Evolutionary conservation across 2,888 invertebrate species (phyloP), one percentile per base, ranked within the genome.

Genomic region (Dicyrtomina minuta): DNA sequence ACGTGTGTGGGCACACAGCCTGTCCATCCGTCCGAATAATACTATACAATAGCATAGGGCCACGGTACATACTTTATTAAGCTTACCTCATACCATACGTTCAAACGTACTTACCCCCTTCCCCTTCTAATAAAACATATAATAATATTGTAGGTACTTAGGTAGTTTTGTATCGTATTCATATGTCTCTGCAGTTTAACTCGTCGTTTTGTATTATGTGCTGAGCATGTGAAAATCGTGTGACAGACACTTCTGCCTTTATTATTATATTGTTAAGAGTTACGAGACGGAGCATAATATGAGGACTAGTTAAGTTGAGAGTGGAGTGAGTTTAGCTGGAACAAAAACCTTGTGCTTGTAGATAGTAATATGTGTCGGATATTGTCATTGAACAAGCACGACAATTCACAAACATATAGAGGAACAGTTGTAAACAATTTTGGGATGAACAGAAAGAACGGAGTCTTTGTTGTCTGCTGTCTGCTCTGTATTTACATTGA

Each of bases 1-100:
- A 66, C 66, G 66, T 66, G 66, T 66, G 41, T 24, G 41, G 53
- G 56, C 66, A 56, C 56, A 62, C 26, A 22, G 61, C 59, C 41
- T 10, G 41, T 59, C 59, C 41, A 59, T 41, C 22, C n/a, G 10
- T 56, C 26, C 56, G 15, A 2, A n/a, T n/a, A n/a, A 5, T 44
- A 3, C 2, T 5, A n/a, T 44, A 44, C n/a, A 44, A 44, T 44
- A 44, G 2, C 2, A n/a, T 44, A n/a, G n/a, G n/a, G n/a, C n/a
- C n/a, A 5, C n/a, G 44, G n/a, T 46, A 46, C 46, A 46, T 17
- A 49, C 49, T 22, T 17, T 17, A 49, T 49, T 44, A 44, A 44
- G 22, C 10, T 17, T n/a, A 49, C 49, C 49, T 20, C 22, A 20
- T 49, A 20, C n/a, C n/a, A n/a, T n/a, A 49, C 49, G 22, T 49